phyloP scores from a whole-genome alignment of 2,888 invertebrate genomes.

The Rhabditoides inermis region DNA sequence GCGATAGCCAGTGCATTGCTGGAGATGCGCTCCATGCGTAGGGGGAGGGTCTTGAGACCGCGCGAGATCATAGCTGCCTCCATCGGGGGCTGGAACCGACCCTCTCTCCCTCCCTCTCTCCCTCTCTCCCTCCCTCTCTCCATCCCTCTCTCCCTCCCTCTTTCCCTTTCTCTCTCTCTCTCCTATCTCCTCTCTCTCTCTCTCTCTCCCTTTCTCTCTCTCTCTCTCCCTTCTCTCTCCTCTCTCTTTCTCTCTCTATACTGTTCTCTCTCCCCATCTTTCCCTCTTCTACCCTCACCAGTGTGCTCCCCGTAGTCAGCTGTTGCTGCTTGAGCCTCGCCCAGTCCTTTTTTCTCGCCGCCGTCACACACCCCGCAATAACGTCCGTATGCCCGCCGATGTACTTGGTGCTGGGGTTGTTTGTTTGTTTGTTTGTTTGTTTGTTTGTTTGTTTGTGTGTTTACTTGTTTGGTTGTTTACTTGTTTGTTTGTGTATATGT shows the following conservation, averaged over 20 bases:
- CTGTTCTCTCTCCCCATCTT: too few relatives aligned
- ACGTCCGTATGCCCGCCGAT: conserved; percentile 55
- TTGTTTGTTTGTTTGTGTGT: background rate
- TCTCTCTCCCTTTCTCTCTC: too few relatives aligned
- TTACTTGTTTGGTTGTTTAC: background rate
- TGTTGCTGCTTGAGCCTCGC: conserved; percentile 28
- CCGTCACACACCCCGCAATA: conserved; percentile 50
- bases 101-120: too few relatives aligned
- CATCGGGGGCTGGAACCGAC: conserved; percentile 20
- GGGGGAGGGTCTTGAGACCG: conserved; percentile 32
- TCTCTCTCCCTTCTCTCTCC: too few relatives aligned
- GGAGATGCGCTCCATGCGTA: conserved; percentile 27
- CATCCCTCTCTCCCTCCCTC: too few relatives aligned
- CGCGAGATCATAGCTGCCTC: conserved; percentile 29
- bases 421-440: background rate
- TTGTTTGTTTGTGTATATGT: background rate
- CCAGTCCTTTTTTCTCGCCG: conserved; percentile 19
- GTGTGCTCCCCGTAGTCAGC: conserved; percentile 22
- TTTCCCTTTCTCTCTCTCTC: too few relatives aligned
- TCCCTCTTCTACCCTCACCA: too few relatives aligned
- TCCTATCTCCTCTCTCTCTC: too few relatives aligned
- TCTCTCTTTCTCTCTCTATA: too few relatives aligned
- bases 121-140: too few relatives aligned
- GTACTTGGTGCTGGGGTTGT: conserved; percentile 52
- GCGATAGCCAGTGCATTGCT: conserved; percentile 25